Base-by-base conservation (phyloP, 2,113 vertebrate species). In the Microtus montanus region DNA sequence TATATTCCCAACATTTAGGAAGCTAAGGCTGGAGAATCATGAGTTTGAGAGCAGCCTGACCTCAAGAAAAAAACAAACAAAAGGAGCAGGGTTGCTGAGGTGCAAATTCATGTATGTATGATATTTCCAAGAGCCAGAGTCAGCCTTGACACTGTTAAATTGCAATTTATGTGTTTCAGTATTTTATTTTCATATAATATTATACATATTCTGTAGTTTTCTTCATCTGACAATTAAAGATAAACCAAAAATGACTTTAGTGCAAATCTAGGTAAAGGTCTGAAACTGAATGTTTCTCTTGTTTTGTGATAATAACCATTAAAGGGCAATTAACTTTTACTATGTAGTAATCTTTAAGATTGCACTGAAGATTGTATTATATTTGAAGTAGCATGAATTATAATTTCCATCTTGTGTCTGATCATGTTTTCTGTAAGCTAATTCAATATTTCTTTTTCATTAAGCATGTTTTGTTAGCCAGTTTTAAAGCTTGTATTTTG, bases 321-420 rank as follows among this genome's bases (percentile, higher is more conserved):
- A 89, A 87, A 94, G 24, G 41, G 54, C 38, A 12, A 74, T 82
- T 35, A 91, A 17, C 44, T 70, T 94, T 93, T 4, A 64, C 28
- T 75, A 38, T 63, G 24, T 22, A 64, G 63, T 87, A 86, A 44
- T 95, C 17, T 85, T 12, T 93, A 84, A 90, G 24, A 13, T 84
- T 96, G 54, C 15, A 44, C 52, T 66, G 14, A 7, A 71, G 70
- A 4, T 84, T 92, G 33, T 66, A 89, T 93, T 94, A 63, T 78
- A 49, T 90, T 92, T 78, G 87, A 95, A 84, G 82, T 90, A 80
- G 52, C 20, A 41, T 74, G 14, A 93, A 80, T 74, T 92, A 66
- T 80, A 85, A 92, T 86, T 92, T 90, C 22, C 38, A 88, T 92
- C 74, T 86, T 95, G 19, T 90, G 80, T 90, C 73, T 95, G 84